Percentiles rank a stretch among this genome's conserved stretches.
Conservation (phyloP, 1,140 invertebrate genomes). For the Lordiphosa stackelbergi region DNA sequence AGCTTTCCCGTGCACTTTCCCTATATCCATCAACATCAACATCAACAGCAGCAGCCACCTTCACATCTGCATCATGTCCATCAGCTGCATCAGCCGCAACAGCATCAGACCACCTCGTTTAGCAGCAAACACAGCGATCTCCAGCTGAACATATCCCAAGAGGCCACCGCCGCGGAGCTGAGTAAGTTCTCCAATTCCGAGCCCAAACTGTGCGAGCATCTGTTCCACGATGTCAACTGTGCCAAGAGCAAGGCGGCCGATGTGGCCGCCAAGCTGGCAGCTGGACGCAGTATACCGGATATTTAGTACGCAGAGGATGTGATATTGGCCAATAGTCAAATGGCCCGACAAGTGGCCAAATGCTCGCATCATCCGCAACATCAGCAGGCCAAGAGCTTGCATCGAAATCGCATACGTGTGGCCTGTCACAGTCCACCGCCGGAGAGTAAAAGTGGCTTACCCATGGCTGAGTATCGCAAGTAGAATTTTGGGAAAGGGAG, state of each 20-base stretch:
- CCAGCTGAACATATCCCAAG: slow-evolving; percentile 59
- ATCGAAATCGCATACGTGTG: slow-evolving; percentile 51
- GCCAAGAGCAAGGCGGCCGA: slow-evolving; percentile 66
- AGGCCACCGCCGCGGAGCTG: slow-evolving; percentile 50
- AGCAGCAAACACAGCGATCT: slow-evolving; percentile 75
- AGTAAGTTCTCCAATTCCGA: slow-evolving; percentile 76
- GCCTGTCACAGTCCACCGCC: slow-evolving; percentile 69
- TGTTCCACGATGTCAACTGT: slow-evolving; percentile 72
- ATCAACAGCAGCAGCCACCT: slow-evolving; percentile 34
- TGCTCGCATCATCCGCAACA: slow-evolving; percentile 60
- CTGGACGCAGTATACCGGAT: slow-evolving; percentile 66
- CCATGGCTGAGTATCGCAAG: slow-evolving; percentile 56
- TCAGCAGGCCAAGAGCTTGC: slow-evolving; percentile 48
- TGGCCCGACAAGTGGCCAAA: slow-evolving; percentile 45
- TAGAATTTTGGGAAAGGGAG: slow-evolving; percentile 14
- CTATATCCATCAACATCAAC: slow-evolving; percentile 43
- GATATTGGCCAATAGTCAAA: slow-evolving; percentile 68
- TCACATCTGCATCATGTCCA: slow-evolving; percentile 21
- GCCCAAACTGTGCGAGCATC: slow-evolving; percentile 75
- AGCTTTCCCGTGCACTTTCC: slow-evolving; percentile 60
- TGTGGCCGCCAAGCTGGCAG: slow-evolving; percentile 42
- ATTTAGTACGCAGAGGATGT: slow-evolving; percentile 77
- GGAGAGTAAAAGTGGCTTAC: slow-evolving; percentile 22
- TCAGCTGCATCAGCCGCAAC: slow-evolving; percentile 43
- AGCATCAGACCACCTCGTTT: slow-evolving; percentile 69